Evolutionary conservation across 30 jellyfish, hydroid and myxozoan species (phyloP).

Genomic region (Turritopsis dohrnii): DNA sequence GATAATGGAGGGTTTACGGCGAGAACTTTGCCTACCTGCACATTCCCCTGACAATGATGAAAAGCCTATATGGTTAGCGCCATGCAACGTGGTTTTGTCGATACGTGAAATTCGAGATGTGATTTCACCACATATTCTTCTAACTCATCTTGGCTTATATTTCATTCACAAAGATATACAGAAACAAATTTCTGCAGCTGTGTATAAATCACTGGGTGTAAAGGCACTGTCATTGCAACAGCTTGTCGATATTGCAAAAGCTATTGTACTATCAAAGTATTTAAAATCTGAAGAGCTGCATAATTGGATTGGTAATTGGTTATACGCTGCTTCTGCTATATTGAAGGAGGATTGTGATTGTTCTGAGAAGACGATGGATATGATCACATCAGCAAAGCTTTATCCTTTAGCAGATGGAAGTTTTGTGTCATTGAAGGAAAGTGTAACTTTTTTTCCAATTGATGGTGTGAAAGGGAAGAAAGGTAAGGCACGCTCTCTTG

Average conservation of each 20-base stretch:
- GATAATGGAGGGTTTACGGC: conserved; percentile 41
- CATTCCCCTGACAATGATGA: conserved; percentile 9
- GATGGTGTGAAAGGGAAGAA: not conserved
- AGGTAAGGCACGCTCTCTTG: no score
- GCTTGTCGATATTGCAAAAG: conserved; percentile 58
- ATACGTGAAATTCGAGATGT: conserved; percentile 5
- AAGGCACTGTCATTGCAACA: conserved; percentile 44
- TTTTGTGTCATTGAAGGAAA: conserved; percentile 30
- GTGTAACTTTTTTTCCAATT: conserved; percentile 56
- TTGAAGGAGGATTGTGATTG: conserved; percentile 46
- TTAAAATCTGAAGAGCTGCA: conserved; percentile 8
- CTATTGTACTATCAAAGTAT: conserved; percentile 1
- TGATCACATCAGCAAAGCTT: conserved; percentile 22
- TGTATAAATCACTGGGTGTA: conserved; percentile 63
- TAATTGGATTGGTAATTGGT: conserved; percentile 87
- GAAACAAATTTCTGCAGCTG: conserved; percentile 28
- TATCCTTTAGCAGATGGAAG: conserved; percentile 55
- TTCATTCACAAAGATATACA: conserved; percentile 47
- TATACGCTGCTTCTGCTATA: conserved; percentile 36
- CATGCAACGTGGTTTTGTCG: not conserved
- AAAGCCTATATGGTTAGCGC: conserved; percentile 18
- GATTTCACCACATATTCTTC: conserved; percentile 18
- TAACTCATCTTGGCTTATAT: conserved; percentile 42
- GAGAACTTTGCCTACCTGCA: conserved; percentile 53
- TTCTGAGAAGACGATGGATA: conserved; percentile 43